phyloP scores from a whole-genome alignment of 2,113 vertebrate genomes.

The Triplophysa siluroides region DNA sequence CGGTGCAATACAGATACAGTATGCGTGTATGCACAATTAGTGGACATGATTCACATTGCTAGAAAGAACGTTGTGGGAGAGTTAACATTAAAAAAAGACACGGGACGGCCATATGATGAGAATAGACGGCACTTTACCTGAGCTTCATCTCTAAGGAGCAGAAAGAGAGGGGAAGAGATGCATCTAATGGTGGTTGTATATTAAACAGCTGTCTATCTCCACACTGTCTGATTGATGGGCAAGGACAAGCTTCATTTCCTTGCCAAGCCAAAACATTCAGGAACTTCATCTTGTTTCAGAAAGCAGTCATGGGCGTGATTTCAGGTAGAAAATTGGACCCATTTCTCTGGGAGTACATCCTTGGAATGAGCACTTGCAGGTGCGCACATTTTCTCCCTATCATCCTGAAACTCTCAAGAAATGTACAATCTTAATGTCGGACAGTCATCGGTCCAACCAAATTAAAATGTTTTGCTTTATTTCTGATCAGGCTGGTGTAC shows the following conservation, averaged over 20 bases:
- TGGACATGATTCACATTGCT: neutral
- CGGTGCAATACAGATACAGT: no score
- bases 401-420: slow-evolving; percentile 40
- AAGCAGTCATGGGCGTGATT: slow-evolving; percentile 65
- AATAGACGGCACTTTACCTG: slow-evolving; percentile 24
- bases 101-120: neutral
- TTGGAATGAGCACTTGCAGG: slow-evolving; percentile 57
- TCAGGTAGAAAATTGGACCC: slow-evolving; percentile 68
- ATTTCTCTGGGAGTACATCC: slow-evolving; percentile 62
- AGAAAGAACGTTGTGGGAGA: neutral
- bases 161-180: slow-evolving; percentile 36
- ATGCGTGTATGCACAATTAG: no score
- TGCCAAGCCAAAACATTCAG: slow-evolving; percentile 67
- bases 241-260: slow-evolving; percentile 75
- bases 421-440: neutral
- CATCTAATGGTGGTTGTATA: slow-evolving; percentile 68
- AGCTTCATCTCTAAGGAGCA: neutral
- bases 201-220: slow-evolving; percentile 72
- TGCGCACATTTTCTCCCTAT: slow-evolving; percentile 5
- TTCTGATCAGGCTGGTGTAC: neutral
- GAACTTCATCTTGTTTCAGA: slow-evolving; percentile 73
- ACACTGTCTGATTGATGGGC: slow-evolving; percentile 70
- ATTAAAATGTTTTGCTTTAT: slow-evolving; percentile 36
- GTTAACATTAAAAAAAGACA: neutral
- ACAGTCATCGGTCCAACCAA: slow-evolving; percentile 51